These are phyloP conservation scores for Microhierax caerulescens DNA, from an alignment of 2,797 vertebrate genomes.

Conservation along the genomic window DNA sequence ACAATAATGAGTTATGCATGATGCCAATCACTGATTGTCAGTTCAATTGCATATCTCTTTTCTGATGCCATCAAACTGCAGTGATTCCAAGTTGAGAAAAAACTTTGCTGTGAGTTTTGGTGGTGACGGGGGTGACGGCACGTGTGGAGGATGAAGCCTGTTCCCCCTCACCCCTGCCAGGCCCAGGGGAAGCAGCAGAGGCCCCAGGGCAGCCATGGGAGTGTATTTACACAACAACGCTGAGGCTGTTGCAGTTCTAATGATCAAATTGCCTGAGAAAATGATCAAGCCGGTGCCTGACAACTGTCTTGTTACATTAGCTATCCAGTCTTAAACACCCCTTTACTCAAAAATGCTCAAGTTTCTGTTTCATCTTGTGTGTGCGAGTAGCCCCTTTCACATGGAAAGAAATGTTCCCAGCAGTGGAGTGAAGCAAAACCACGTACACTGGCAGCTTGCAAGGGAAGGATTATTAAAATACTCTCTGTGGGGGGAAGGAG, in stretches of 20 bases:
- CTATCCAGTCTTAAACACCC: not conserved
- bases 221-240: not conserved
- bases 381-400: not conserved
- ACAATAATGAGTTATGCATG: constrained; percentile 36
- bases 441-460: rapidly evolving
- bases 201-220: rapidly evolving
- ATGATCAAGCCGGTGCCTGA: not conserved
- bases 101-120: not conserved
- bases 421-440: not conserved
- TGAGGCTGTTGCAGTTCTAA: not conserved
- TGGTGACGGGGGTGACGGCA: not conserved
- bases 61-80: constrained; percentile 12
- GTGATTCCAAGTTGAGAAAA: not conserved
- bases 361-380: not conserved
- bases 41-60: constrained; percentile 28
- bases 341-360: rapidly evolving
- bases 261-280: not conserved
- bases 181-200: not conserved
- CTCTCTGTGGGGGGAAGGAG: not conserved
- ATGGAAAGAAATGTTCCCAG: not conserved
- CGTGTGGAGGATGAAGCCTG: not conserved
- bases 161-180: not conserved
- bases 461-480: not conserved
- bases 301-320: not conserved
- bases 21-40: constrained; percentile 48